Percentiles rank a stretch among this genome's conserved stretches.
These are phyloP conservation scores for Thalassoma bifasciatum DNA, from an alignment of 2,113 vertebrate genomes.

Conservation along the genomic window DNA sequence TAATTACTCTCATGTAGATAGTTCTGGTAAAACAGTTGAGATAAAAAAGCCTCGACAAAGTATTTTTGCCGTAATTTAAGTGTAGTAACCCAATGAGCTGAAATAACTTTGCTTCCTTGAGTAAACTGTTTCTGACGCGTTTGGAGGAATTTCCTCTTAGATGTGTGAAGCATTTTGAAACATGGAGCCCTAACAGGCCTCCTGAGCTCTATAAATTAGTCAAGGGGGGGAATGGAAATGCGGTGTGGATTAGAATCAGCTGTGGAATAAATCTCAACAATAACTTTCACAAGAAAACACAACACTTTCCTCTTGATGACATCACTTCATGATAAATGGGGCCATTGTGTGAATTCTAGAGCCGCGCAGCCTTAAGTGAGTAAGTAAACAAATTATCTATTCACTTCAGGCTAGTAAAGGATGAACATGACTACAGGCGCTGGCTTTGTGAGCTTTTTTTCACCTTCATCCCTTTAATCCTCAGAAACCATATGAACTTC, in stretches of 20 bases:
- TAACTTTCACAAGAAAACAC: constrained; percentile 56
- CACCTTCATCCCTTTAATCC: constrained; percentile 76
- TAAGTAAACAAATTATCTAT: constrained; percentile 64
- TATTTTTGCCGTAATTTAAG: constrained; percentile 27
- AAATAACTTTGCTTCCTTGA: constrained; percentile 60
- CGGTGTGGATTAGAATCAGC: constrained; percentile 66
- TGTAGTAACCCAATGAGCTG: constrained; percentile 38
- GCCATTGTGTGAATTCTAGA: constrained; percentile 46
- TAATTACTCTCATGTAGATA: not conserved
- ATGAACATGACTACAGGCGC: constrained; percentile 57
- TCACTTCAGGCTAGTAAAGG: constrained; percentile 30
- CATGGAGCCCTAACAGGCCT: constrained; percentile 46
- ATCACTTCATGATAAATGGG: constrained; percentile 49
- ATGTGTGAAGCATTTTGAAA: constrained; percentile 62
- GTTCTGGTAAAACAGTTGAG: not conserved
- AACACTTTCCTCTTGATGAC: constrained; percentile 27
- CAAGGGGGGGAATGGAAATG: constrained; percentile 28
- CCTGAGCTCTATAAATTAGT: constrained; percentile 63
- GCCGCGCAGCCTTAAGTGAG: constrained; percentile 30
- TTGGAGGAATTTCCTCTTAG: constrained; percentile 35
- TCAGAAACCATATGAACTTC: constrained; percentile 67
- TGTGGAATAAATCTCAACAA: constrained; percentile 68
- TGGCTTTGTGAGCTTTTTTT: constrained; percentile 69
- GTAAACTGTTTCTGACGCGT: constrained; percentile 38
- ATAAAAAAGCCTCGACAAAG: constrained; percentile 23